Evolutionary conservation across 2,113 vertebrate species (phyloP), one percentile per base, ranked within the genome.

Genomic region (Microtus oregoni): DNA sequence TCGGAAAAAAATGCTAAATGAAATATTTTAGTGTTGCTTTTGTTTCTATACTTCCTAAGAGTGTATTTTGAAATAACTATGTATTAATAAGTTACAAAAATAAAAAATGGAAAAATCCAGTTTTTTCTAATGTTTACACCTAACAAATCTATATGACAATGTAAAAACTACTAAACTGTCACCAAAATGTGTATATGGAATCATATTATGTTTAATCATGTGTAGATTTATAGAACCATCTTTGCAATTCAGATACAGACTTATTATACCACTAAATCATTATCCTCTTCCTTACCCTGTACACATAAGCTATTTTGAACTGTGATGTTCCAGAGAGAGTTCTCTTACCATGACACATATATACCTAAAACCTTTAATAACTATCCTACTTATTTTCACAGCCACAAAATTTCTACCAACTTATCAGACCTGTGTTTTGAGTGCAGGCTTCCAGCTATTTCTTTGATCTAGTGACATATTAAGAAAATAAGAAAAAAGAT

Each of bases 51-150:
- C 52, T 70, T 9, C 41, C 47, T 65, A 70, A 81, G 75, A 72
- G 32, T 86, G 75, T 50, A 76, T 94, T 95, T 82, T 91, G 22
- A 95, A 95, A 52, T 93, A 82, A 93, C 32, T 75, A 30, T n/a
- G 6, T 15, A 70, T 85, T 92, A 35, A 41, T 15, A n/a, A 52
- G 20, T 63, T 90, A 22, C 8, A 92, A 92, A 92, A 28, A 77
- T 68, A 94, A 92, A 41, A n/a, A n/a, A 78, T 0, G 4, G 2
- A 50, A 12, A 83, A n/a, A 44, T 65, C 63, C 38, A 91, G 32
- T 91, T 95, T 76, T 83, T 68, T 35, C n/a, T 67, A 77, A 5
- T 8, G 22, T 68, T 85, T 77, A 89, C 26, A 94, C 47, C 44
- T 94, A 73, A 79, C 61, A 82, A 28, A 85, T 14, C 24, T 61